phyloP scores from a whole-genome alignment of 2,797 vertebrate species.

The Crenuchus spilurus region DNA sequence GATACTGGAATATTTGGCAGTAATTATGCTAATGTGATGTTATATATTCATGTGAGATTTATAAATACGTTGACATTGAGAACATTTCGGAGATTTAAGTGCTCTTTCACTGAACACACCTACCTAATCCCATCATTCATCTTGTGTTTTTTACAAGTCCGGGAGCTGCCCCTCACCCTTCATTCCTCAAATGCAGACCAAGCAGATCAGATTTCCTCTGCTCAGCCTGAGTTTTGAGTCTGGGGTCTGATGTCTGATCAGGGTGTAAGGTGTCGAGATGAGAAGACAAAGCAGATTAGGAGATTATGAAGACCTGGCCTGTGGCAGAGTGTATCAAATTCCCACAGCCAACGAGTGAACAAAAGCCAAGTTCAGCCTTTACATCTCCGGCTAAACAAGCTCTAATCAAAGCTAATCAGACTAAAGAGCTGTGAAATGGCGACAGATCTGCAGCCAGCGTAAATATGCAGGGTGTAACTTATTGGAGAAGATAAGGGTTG shows the following conservation, averaged over 20 bases:
- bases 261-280: constrained; percentile 1
- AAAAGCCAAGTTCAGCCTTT: constrained; percentile 19
- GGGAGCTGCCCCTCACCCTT: constrained; percentile 51
- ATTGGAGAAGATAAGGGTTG: constrained; percentile 38
- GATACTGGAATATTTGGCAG: no score
- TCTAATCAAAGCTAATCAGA: constrained; percentile 55
- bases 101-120: constrained; percentile 15
- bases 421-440: constrained; percentile 37
- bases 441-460: constrained; percentile 43
- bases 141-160: constrained; percentile 46
- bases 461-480: constrained; percentile 56
- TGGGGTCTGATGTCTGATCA: constrained; percentile 26
- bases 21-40: no score
- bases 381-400: constrained; percentile 33
- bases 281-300: constrained; percentile 41
- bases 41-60: no score
- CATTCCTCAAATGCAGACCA: constrained; percentile 9
- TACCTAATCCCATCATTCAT: constrained; percentile 57
- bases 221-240: constrained; percentile 23
- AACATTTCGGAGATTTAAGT: not conserved
- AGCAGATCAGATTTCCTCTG: constrained; percentile 46
- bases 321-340: constrained; percentile 42
- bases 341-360: constrained; percentile 23
- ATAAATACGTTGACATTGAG: no score
- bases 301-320: constrained; percentile 9